phyloP scores from a whole-genome alignment of 30 jellyfish, hydroid and myxozoan genomes.

The Aurelia aurita region DNA sequence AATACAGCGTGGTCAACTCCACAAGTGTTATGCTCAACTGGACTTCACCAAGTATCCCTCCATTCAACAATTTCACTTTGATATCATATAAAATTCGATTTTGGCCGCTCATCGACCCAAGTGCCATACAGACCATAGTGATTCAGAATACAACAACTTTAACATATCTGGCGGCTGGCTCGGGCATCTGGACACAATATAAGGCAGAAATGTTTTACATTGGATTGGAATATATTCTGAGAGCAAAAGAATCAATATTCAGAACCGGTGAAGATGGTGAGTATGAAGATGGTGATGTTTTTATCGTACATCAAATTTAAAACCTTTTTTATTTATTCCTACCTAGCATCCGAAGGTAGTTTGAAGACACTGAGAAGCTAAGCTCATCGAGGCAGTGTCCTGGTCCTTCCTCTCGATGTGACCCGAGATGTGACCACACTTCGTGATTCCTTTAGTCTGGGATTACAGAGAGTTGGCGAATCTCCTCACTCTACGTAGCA shows the following conservation, averaged over 20 bases:
- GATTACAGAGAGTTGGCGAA: too few species aligned
- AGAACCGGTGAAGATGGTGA: slow-evolving; percentile 42
- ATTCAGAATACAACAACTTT: not conserved
- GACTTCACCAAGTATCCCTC: slow-evolving; percentile 6
- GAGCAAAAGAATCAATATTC: not conserved
- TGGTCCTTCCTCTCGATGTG: too few species aligned
- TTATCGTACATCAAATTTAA: too few species aligned
- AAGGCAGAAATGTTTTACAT: slow-evolving; percentile 9
- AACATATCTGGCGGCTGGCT: slow-evolving; percentile 1
- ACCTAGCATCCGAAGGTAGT: too few species aligned
- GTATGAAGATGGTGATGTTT: not conserved
- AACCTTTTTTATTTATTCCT: too few species aligned
- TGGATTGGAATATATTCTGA: slow-evolving; percentile 26
- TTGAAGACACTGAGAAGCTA: too few species aligned
- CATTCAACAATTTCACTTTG: slow-evolving; percentile 17
- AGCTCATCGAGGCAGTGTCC: too few species aligned
- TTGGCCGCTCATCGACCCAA: slow-evolving; percentile 10
- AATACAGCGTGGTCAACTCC: slow-evolving; percentile 24
- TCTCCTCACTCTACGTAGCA: too few species aligned
- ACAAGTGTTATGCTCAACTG: slow-evolving; percentile 34
- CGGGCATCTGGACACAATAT: slow-evolving; percentile 28
- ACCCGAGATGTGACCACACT: too few species aligned
- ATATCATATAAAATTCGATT: slow-evolving; percentile 11
- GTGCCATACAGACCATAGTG: not conserved
- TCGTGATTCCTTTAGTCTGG: too few species aligned